A percentile compares a stretch with the other conserved stretches of the same genome.
Evolutionary conservation across 2,888 invertebrate genomes (phyloP).

Genomic region (Oscheius sp.): DNA sequence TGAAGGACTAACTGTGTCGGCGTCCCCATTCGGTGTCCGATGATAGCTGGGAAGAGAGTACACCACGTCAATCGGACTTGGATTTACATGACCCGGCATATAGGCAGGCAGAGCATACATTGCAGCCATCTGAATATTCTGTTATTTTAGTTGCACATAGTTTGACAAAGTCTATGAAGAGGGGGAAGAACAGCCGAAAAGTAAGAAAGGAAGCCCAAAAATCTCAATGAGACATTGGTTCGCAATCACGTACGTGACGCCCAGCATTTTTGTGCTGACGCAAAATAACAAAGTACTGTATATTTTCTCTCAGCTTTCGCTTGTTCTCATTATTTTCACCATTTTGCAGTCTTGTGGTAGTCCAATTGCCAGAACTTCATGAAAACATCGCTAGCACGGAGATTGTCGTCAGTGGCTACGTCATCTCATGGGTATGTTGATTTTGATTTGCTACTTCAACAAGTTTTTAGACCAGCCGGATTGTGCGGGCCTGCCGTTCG

Average conservation of each 20-base stretch:
- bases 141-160: too few species aligned
- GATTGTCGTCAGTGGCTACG: constrained; percentile 12
- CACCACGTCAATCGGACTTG: background rate
- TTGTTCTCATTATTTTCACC: background rate
- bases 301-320: background rate
- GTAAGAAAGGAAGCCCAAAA: too few species aligned
- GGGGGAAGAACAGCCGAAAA: too few species aligned
- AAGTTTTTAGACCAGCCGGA: constrained; percentile 79
- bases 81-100: background rate
- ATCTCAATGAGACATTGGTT: too few species aligned
- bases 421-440: constrained; percentile 20
- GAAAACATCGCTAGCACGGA: background rate
- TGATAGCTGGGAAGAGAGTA: constrained; percentile 38
- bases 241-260: too few species aligned
- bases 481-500: constrained; percentile 82
- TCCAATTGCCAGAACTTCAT: background rate
- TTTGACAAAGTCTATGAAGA: too few species aligned
- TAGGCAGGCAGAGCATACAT: constrained; percentile 36
- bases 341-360: background rate
- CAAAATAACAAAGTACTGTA: too few species aligned
- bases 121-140: constrained; percentile 18
- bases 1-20: background rate
- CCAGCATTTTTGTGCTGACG: too few species aligned
- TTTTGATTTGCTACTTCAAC: background rate
- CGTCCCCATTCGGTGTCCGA: background rate